Percentiles rank a stretch among this genome's conserved stretches.
Evolutionary conservation across 2,797 vertebrate species (phyloP).

Genomic region (Tolypeutes matacus): DNA sequence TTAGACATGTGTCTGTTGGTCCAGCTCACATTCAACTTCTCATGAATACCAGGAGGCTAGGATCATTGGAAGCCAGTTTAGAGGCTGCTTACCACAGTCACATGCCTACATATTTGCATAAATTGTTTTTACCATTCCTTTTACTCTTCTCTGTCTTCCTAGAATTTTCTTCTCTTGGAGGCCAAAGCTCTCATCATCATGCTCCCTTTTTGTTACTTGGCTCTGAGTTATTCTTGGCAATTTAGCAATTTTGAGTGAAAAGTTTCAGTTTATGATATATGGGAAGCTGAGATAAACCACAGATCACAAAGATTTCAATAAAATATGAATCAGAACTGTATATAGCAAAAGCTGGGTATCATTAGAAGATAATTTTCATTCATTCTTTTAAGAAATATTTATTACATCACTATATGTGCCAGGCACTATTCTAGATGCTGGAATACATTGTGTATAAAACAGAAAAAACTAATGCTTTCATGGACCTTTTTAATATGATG

Average conservation of each 20-base stretch:
- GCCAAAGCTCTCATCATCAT: neutral
- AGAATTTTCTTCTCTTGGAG: neutral
- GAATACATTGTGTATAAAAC: neutral
- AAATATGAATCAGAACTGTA: neutral
- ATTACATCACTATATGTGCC: neutral
- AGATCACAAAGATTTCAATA: neutral
- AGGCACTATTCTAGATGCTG: neutral
- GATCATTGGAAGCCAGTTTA: neutral
- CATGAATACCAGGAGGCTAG: neutral
- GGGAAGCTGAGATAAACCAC: neutral
- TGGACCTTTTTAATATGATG: neutral
- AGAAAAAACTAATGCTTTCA: neutral
- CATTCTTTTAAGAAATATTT: slow-evolving; percentile 24
- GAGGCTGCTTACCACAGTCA: neutral
- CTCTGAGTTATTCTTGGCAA: neutral
- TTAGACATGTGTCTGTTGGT: slow-evolving; percentile 11
- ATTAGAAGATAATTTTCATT: slow-evolving; percentile 38
- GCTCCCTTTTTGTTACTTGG: neutral
- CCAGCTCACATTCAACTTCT: slow-evolving; percentile 21
- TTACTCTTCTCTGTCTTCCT: neutral
- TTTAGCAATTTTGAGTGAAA: neutral
- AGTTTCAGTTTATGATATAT: neutral
- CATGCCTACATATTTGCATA: neutral
- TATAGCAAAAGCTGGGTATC: neutral
- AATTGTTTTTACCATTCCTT: neutral